Conservation (phyloP, 2,888 invertebrate genomes). For the Oscheius sp. region DNA sequence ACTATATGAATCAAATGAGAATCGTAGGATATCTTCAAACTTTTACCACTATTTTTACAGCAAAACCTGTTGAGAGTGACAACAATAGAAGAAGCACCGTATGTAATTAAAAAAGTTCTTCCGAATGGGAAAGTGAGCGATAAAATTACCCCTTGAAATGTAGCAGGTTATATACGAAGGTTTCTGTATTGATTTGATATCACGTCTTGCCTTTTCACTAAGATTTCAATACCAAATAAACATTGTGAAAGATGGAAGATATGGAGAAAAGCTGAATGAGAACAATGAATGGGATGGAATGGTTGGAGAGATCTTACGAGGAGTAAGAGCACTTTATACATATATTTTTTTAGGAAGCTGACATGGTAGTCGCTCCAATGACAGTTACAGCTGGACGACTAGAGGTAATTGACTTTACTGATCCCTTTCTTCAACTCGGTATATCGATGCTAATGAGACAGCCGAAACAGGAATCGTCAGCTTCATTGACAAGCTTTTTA, state of each 20-base stretch:
- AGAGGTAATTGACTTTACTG: slow-evolving; percentile 75
- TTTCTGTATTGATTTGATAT: slow-evolving; percentile 82
- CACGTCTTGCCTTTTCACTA: slow-evolving; percentile 67
- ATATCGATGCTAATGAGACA: slow-evolving; percentile 80
- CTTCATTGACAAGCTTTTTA: slow-evolving; percentile 92
- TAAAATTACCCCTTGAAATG: slow-evolving; percentile 68
- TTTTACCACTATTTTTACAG: slow-evolving; percentile 22
- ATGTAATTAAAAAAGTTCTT: slow-evolving; percentile 69
- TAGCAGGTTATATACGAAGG: slow-evolving; percentile 74
- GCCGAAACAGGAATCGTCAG: slow-evolving; percentile 81
- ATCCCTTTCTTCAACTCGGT: slow-evolving; percentile 73
- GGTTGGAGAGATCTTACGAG: slow-evolving; percentile 65
- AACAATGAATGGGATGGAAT: slow-evolving; percentile 70
- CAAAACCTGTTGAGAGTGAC: slow-evolving; percentile 67
- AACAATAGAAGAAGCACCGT: slow-evolving; percentile 71
- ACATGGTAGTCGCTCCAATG: slow-evolving; percentile 92
- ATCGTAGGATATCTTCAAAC: neutral
- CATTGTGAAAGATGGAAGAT: slow-evolving; percentile 69
- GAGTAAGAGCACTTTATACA: slow-evolving; percentile 32
- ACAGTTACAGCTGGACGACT: slow-evolving; percentile 95
- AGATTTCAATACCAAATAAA: slow-evolving; percentile 67
- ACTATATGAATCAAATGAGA: slow-evolving; percentile 31
- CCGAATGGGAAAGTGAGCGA: slow-evolving; percentile 77
- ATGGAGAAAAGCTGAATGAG: slow-evolving; percentile 63
- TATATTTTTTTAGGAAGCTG: slow-evolving; percentile 80